Conservation (phyloP, 2,797 vertebrate genomes). For the Sphaeramia orbicularis region DNA sequence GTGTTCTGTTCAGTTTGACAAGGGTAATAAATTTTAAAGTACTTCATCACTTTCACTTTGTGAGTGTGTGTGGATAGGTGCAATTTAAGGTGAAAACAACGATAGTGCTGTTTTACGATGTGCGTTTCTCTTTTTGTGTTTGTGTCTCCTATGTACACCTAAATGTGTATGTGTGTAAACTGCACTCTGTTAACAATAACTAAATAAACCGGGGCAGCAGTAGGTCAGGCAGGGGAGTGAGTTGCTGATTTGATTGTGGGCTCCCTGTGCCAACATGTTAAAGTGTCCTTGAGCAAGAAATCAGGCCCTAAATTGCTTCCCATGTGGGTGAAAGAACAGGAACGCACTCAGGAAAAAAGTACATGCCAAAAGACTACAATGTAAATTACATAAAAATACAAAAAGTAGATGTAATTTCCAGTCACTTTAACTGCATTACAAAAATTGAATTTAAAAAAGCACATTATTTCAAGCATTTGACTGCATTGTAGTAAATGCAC, state of each 20-base stretch:
- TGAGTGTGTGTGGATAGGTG: constrained; percentile 1
- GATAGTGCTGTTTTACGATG: no score
- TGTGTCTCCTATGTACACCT: no score
- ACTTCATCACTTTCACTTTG: constrained; percentile 69
- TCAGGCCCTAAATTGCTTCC: constrained; percentile 25
- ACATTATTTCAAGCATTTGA: constrained; percentile 13
- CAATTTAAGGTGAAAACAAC: no score
- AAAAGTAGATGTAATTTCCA: constrained; percentile 9
- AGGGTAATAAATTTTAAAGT: constrained; percentile 61
- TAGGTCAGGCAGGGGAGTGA: not conserved
- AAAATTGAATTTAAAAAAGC: constrained; percentile 15
- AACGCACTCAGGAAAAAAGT: constrained; percentile 11
- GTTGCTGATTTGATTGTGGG: constrained; percentile 3
- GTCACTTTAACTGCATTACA: not conserved
- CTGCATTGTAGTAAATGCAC: constrained; percentile 41
- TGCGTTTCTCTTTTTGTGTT: no score
- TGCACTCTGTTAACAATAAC: no score
- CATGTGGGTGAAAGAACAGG: constrained; percentile 28
- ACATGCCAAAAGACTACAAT: constrained; percentile 25
- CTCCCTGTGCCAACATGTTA: constrained; percentile 10
- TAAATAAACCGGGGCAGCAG: no score
- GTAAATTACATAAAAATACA: constrained; percentile 20
- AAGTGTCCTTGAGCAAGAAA: constrained; percentile 22
- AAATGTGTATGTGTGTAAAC: no score
- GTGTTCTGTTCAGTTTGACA: constrained; percentile 62